Base-by-base conservation (phyloP, 2,113 vertebrate genomes). In the Psittacus erithacus region DNA sequence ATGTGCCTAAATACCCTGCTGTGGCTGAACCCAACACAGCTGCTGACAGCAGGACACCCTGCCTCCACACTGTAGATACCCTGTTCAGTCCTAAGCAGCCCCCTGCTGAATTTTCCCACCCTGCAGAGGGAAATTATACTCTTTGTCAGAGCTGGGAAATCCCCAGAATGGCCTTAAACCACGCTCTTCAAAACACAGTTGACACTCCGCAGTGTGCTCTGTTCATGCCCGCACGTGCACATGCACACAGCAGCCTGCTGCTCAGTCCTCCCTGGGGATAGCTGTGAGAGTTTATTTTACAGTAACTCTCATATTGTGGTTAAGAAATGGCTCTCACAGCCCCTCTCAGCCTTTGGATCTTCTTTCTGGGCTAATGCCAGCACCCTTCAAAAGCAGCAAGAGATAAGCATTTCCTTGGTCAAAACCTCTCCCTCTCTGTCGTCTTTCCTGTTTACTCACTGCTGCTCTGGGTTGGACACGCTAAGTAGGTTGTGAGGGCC, bases 131-230 rank as follows among this genome's bases (percentile, higher is more conserved):
- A 92, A 95, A 96, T 82, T 87, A 95, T 89, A 52, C 71, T 86
- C 64, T 92, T 63, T 92, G 43, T 91, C 62, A 70, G 94, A 85
- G 60, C 65, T 5, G 83, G 96, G 95, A 96, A 96, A 84, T 95
- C 86, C 93, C 96, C 94, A 35, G 81, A 41, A 95, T 84, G 86
- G 89, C 89, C 95, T 89, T 76, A 75, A 96, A 93, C 62, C 89
- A 71, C 2, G 17, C 81, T 95, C 44, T 93, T 28, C 69, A 78
- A 67, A 64, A 25, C 0, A 3, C 52, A 35, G 65, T 41, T 57
- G 22, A 92, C 69, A 28, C 73, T 86, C 31, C 28, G 60, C 92
- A 64, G 81, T 5, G 44, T 19, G 43, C 64, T 92, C 77, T 38
- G 77, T 95, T 95, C 86, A 75, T 86, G 91, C 69, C 86, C 3